A percentile compares a stretch with the other conserved stretches of the same genome.
Conservation (phyloP, 2,888 invertebrate species). For the Unio delphinus region DNA sequence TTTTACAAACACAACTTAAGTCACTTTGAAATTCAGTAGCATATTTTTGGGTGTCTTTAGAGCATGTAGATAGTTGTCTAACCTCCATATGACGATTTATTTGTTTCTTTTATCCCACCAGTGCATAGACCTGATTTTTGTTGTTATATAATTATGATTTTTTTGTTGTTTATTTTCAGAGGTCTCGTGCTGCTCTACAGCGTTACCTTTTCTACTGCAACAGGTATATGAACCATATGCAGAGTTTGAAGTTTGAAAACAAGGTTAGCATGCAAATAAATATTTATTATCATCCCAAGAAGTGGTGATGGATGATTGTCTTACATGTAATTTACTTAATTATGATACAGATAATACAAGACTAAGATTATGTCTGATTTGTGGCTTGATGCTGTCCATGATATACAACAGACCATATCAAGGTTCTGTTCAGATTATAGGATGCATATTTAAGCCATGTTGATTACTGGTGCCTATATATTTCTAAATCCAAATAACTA, state of each 20-base stretch:
- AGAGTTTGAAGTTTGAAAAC: constrained; percentile 96
- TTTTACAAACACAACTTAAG: too few relatives aligned
- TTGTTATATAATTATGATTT: background rate
- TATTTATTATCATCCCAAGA: background rate
- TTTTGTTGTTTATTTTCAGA: constrained; percentile 62
- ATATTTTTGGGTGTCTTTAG: too few relatives aligned
- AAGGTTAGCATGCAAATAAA: constrained; percentile 75
- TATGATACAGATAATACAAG: too few relatives aligned
- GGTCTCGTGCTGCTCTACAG: constrained; percentile 92
- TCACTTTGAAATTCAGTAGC: too few relatives aligned
- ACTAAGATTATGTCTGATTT: too few relatives aligned
- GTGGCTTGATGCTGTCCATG: too few relatives aligned
- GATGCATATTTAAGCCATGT: too few relatives aligned
- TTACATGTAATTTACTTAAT: background rate
- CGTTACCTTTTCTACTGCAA: constrained; percentile 99
- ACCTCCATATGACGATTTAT: background rate
- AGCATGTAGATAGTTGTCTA: too few relatives aligned
- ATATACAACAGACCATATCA: too few relatives aligned
- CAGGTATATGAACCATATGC: constrained; percentile 99
- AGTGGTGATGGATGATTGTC: background rate
- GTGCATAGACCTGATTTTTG: background rate
- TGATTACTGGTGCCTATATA: too few relatives aligned
- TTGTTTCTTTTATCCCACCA: background rate
- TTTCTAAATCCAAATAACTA: too few relatives aligned
- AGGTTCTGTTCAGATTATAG: too few relatives aligned